Evolutionary conservation across 2,888 invertebrate species (phyloP).

Genomic region (Drosophila parthenogenetica): DNA sequence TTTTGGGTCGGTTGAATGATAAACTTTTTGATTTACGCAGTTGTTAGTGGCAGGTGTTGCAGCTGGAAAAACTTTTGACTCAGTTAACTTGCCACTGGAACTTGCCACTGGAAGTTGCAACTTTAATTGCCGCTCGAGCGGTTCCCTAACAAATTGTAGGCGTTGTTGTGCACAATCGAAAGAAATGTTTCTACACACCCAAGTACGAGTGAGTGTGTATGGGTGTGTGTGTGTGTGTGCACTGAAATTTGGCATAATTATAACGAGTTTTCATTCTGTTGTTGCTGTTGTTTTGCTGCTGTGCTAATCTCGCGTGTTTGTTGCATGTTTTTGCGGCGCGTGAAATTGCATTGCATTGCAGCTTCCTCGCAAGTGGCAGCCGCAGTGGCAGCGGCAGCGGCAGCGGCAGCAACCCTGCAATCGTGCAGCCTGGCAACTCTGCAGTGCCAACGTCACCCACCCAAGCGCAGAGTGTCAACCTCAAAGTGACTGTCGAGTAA

Average conservation of each 20-base stretch:
- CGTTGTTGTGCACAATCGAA: slow-evolving; percentile 47
- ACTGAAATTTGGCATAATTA: slow-evolving; percentile 67
- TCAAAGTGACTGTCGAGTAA: slow-evolving; percentile 24
- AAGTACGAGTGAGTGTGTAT: slow-evolving; percentile 1
- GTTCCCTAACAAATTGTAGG: slow-evolving; percentile 61
- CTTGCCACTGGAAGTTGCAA: slow-evolving; percentile 31
- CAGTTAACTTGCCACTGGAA: slow-evolving; percentile 4
- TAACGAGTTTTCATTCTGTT: slow-evolving; percentile 64
- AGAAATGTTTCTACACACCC: slow-evolving; percentile 33
- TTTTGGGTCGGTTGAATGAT: slow-evolving; percentile 54
- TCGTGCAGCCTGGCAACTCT: not conserved
- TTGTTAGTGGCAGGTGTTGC: slow-evolving; percentile 62
- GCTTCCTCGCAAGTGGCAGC: slow-evolving; percentile 44
- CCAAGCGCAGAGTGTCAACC: slow-evolving; percentile 73
- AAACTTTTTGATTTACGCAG: slow-evolving; percentile 71
- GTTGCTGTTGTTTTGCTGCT: slow-evolving; percentile 29
- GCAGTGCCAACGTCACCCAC: slow-evolving; percentile 55
- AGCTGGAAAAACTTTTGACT: slow-evolving; percentile 18
- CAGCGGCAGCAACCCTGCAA: not conserved
- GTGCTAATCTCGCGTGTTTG: slow-evolving; percentile 68
- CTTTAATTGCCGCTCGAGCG: slow-evolving; percentile 48
- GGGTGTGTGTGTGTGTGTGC: slow-evolving; percentile 17
- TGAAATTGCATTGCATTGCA: slow-evolving; percentile 60
- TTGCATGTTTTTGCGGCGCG: slow-evolving; percentile 61
- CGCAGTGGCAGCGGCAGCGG: slow-evolving; percentile 7